phyloP scores from a whole-genome alignment of 2,113 vertebrate species.

The Puma concolor region DNA sequence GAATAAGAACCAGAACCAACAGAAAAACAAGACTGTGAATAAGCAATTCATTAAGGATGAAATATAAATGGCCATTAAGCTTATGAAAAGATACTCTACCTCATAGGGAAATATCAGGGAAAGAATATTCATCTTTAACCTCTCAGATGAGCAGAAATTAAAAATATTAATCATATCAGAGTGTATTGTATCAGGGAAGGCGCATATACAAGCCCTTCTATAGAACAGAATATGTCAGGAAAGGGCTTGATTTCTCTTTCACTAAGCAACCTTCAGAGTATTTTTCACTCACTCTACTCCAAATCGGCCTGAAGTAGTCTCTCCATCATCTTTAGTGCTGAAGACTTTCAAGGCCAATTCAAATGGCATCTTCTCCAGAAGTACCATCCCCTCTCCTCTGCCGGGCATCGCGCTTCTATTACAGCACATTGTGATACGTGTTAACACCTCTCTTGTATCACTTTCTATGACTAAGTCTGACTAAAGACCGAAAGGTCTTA shows the following conservation, averaged over 20 bases:
- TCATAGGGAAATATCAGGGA: not conserved
- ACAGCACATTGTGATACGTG: too few species aligned
- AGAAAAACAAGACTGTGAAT: slow-evolving; percentile 5
- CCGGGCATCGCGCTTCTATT: not conserved
- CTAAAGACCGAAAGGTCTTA: not conserved
- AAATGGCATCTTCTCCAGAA: not conserved
- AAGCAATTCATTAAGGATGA: not conserved
- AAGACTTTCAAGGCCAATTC: slow-evolving; percentile 39
- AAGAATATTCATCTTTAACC: not conserved
- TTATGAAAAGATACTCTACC: not conserved
- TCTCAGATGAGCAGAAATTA: not conserved
- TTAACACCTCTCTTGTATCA: not conserved
- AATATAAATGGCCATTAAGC: slow-evolving; percentile 9
- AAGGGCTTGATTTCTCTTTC: not conserved
- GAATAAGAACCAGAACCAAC: not conserved
- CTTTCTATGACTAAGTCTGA: not conserved
- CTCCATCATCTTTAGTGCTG: not conserved
- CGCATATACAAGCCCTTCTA: not conserved
- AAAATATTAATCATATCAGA: not conserved
- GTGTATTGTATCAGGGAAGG: not conserved
- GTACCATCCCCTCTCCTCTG: not conserved
- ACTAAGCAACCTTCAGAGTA: not conserved
- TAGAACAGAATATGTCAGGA: not conserved
- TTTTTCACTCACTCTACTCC: not conserved
- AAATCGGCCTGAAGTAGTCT: not conserved